Evolutionary conservation across 2,113 vertebrate species (phyloP).

Genomic region (Grus americana): DNA sequence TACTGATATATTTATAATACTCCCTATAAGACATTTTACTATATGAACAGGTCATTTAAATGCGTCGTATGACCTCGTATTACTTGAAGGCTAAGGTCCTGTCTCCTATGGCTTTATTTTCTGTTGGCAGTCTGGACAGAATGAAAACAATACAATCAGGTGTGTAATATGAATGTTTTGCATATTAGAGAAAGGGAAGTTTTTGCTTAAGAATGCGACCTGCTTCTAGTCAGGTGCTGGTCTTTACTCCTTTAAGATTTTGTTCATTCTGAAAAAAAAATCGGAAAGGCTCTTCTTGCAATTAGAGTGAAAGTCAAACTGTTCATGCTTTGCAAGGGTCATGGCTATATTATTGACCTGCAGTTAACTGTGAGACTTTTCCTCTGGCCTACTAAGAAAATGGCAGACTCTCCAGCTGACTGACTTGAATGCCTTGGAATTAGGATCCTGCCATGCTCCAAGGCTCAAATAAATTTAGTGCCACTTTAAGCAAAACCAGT

Average conservation of each 20-base stretch:
- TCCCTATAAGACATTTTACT: background rate
- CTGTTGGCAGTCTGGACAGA: background rate
- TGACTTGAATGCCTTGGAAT: background rate
- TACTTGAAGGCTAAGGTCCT: background rate
- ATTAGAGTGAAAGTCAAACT: background rate
- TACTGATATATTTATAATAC: background rate
- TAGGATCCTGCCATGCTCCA: background rate
- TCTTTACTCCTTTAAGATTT: background rate
- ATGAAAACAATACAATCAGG: background rate
- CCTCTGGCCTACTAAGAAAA: background rate
- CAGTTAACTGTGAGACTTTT: background rate
- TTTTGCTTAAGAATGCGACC: background rate
- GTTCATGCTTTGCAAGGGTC: background rate
- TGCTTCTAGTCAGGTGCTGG: background rate
- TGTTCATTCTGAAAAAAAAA: background rate
- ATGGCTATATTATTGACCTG: background rate
- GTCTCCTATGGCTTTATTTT: background rate
- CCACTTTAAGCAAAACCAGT: accelerated
- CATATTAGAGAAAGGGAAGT: background rate
- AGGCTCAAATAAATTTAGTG: background rate
- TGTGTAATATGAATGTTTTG: accelerated
- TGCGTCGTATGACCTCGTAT: background rate
- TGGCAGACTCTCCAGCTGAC: background rate
- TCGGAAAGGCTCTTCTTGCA: background rate
- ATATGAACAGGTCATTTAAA: background rate